Evolutionary conservation across 2,888 invertebrate species (phyloP).

Genomic region (Cheilosia vernalis): DNA sequence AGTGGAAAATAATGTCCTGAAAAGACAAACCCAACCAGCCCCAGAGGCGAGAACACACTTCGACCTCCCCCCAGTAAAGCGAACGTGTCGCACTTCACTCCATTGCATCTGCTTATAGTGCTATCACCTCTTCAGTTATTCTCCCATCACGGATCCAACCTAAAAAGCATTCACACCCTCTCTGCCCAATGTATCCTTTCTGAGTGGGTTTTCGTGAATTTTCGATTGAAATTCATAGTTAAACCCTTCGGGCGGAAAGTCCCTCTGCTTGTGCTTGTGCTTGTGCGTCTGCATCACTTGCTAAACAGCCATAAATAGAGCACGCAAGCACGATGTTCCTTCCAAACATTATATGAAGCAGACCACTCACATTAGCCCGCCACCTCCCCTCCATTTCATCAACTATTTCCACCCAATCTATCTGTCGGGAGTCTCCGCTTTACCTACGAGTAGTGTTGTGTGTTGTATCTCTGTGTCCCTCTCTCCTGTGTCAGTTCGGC

Average conservation of each 20-base stretch:
- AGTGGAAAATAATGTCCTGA: conserved; percentile 42
- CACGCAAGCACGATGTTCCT: conserved; percentile 52
- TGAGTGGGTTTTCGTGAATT: conserved; percentile 48
- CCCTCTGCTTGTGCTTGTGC: neutral
- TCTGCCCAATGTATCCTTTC: neutral
- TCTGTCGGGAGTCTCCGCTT: conserved; percentile 1
- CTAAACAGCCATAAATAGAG: conserved; percentile 58
- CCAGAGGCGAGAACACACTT: neutral
- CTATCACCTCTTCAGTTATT: conserved; percentile 51
- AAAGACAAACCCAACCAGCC: conserved; percentile 3
- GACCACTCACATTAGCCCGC: conserved; percentile 65
- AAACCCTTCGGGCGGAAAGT: conserved; percentile 35
- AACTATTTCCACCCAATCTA: neutral
- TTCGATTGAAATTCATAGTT: conserved; percentile 72
- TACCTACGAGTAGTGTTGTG: conserved; percentile 26
- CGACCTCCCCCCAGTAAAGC: conserved; percentile 24
- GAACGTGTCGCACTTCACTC: conserved; percentile 59
- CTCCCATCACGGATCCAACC: conserved; percentile 12
- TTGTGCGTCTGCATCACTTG: conserved; percentile 62
- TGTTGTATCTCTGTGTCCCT: conserved; percentile 15
- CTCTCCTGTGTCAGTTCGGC: conserved; percentile 8
- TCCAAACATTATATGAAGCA: conserved; percentile 50
- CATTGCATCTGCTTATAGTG: conserved; percentile 48
- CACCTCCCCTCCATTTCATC: conserved; percentile 19
- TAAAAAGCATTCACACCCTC: conserved; percentile 48